Base-by-base conservation (phyloP, 2,113 vertebrate genomes). In the Rhinolophus ferrumequinum region DNA sequence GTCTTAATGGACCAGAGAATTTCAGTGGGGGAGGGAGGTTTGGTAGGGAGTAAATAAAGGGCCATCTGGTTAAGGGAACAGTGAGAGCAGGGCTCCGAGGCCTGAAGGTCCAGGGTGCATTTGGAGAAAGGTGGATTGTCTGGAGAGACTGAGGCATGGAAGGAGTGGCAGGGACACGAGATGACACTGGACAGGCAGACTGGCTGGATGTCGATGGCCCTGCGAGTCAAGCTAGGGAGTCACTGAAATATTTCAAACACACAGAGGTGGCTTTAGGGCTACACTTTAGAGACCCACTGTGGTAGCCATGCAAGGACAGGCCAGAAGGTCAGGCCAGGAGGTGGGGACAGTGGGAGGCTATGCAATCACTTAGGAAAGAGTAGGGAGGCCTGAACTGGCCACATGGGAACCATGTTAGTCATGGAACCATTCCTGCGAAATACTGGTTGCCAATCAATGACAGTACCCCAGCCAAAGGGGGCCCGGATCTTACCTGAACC, bases 401-500 rank as follows among this genome's bases (percentile, higher is more conserved):
- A 38, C 28, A 28, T 24, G n/a, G 52, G 35, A 72, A 24, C 8
- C n/a, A 28, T 5, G 11, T 18, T 26, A 21, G 10, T 4, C 60
- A 72, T 72, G 62, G 52, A 90, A 41, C 8, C 54, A 66, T n/a
- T 83, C n/a, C 83, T 70, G 15, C 52, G 73, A 56, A 69, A 50
- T 52, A 13, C 33, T 22, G 3, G 30, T 10, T 16, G 77, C 69
- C 62, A 58, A 28, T 69, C 62, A 82, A 79, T 41, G 82, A 73
- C 7, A 18, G 35, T 10, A 28, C 60, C 28, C 66, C 21, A 44
- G 44, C 0, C 5, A 3, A 58, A 80, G 10, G 90, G 2, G 22
- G 38, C 6, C 56, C 8, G 0, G 33, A n/a, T 67, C 99, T 98
- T 99, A 99, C 99, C 99, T 99, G 99, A 93, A 99, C 99, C 95